A percentile compares a stretch with the other conserved stretches of the same genome.
phyloP scores from a whole-genome alignment of 1,140 invertebrate genomes.

The Andrena cerasifolii region DNA sequence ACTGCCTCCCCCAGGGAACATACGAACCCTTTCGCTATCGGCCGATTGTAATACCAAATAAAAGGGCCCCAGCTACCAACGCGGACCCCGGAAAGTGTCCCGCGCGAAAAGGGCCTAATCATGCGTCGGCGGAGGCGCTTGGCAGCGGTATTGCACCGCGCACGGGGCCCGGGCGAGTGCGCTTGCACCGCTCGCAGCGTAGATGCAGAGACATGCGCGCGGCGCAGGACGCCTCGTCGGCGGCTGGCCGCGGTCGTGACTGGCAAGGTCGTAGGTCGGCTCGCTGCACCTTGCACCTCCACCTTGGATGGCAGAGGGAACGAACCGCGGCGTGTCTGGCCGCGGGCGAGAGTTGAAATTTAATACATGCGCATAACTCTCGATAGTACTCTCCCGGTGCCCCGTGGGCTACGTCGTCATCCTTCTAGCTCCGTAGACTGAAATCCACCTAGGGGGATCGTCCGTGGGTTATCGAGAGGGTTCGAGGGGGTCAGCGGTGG shows the following conservation, averaged over 20 bases:
- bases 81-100: too few relatives aligned
- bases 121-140: constrained; percentile 15
- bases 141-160: constrained; percentile 54
- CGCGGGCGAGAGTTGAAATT: constrained; percentile 75
- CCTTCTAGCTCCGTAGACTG: constrained; percentile 1
- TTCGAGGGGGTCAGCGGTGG: constrained; percentile 24
- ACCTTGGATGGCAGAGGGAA: constrained; percentile 54
- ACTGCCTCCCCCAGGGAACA: too few relatives aligned
- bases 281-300: constrained; percentile 74
- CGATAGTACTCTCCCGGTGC: constrained; percentile 30
- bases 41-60: too few relatives aligned
- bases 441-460: constrained; percentile 29
- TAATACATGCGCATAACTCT: constrained; percentile 73
- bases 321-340: constrained; percentile 64
- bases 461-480: constrained; percentile 51
- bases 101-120: background rate
- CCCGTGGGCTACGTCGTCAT: constrained; percentile 15
- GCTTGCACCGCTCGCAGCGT: too few relatives aligned
- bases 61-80: too few relatives aligned
- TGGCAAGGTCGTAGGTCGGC: constrained; percentile 75
- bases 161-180: too few relatives aligned
- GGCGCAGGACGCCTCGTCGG: constrained; percentile 18
- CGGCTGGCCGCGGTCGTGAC: constrained; percentile 68
- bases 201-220: background rate
- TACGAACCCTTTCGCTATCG: too few relatives aligned